Conservation (phyloP, 2,113 vertebrate species). For the Alouatta palliata region DNA sequence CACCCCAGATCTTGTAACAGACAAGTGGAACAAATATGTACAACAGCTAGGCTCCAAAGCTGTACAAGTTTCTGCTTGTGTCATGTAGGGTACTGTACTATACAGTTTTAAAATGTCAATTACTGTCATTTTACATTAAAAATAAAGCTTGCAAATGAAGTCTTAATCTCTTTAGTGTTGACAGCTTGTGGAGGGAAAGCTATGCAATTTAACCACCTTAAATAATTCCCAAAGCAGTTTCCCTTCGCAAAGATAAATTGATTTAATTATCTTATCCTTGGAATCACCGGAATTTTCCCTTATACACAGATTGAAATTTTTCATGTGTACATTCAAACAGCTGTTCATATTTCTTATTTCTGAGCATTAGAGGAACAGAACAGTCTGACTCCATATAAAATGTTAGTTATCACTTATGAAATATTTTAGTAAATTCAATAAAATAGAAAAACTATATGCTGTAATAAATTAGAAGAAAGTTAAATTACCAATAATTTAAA, state of each 20-base stretch:
- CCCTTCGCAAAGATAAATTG: constrained; percentile 77
- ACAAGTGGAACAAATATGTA: constrained; percentile 47
- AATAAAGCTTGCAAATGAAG: constrained; percentile 79
- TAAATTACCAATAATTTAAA: not conserved
- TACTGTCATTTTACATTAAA: constrained; percentile 82
- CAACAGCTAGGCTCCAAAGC: constrained; percentile 46
- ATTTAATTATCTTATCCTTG: constrained; percentile 76
- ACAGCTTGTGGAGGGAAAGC: constrained; percentile 69
- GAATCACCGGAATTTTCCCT: constrained; percentile 55
- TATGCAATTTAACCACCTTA: constrained; percentile 78
- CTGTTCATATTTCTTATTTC: constrained; percentile 61
- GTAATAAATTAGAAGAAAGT: not conserved
- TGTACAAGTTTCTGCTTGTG: constrained; percentile 52
- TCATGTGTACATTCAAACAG: constrained; percentile 50
- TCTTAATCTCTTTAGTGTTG: constrained; percentile 83
- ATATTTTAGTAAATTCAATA: constrained; percentile 58
- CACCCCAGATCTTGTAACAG: not conserved
- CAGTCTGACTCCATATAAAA: constrained; percentile 20
- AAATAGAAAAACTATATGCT: constrained; percentile 54
- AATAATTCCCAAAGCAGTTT: constrained; percentile 75
- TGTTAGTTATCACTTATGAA: constrained; percentile 43
- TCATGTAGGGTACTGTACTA: constrained; percentile 52
- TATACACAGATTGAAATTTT: constrained; percentile 49
- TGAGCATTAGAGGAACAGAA: constrained; percentile 38
- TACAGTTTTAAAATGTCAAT: constrained; percentile 80